Evolutionary conservation across 2,113 vertebrate genomes (phyloP), one percentile per base, ranked within the genome.

Genomic region (Pongo abelii): DNA sequence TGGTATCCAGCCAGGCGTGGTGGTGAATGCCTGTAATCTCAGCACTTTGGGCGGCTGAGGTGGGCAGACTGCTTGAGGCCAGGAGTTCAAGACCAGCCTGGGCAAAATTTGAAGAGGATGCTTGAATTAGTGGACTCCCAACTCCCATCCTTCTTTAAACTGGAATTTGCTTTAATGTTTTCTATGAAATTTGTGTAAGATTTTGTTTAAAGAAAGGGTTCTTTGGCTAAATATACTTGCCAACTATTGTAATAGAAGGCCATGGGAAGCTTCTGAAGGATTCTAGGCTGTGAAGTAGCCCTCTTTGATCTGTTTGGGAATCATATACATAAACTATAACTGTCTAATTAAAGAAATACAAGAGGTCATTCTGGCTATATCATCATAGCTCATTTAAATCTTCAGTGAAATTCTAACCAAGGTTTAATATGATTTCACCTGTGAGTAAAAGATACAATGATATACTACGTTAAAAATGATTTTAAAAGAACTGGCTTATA

Each of bases 111-210:
- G 6, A 27, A 35, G 69, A 6, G 2, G 64, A 84, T 52, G n/a
- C 35, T 40, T 67, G 61, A 92, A 59, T 48, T 74, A 72, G 13
- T 32, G 27, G 67, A 88, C 77, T 85, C 40, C 69, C 40, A 79
- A 70, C 77, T 17, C 61, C 10, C 57, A 75, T 59, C 48, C 40
- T 91, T 90, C 87, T 96, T 92, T 91, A 67, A 87, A 72, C 16
- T 64, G 87, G 80, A 96, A 70, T 85, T 89, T 84, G 25, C 83
- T 87, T 92, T 84, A 96, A 92, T 86, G 25, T 95, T 97, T 91
- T 93, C 86, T 83, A 64, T 55, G 55, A 89, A 52, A 18, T 83
- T 95, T 96, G 40, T 55, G 18, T 61, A 67, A 90, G 74, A 93
- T 8, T 87, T 83, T 88, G 20, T 81, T 83, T 70, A 91, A 48